Conservation (phyloP, 2,113 vertebrate species). For the Hiodon tergisus region DNA sequence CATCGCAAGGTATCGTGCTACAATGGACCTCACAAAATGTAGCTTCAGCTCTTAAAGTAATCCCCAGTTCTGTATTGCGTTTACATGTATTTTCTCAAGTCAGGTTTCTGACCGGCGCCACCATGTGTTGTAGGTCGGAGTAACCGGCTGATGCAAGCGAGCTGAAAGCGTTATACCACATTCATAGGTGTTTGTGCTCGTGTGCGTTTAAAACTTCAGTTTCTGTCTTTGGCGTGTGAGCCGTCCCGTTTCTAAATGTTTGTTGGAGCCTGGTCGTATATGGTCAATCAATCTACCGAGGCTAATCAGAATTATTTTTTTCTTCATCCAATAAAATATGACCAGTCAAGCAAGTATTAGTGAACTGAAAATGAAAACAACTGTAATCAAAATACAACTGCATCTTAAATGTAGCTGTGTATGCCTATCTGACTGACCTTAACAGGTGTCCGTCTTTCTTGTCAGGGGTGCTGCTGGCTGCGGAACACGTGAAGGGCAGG, state of each 20-base stretch:
- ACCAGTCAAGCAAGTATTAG: no score
- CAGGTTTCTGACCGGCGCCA: slow-evolving; percentile 33
- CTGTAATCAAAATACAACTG: no score
- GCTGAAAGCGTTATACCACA: slow-evolving; percentile 37
- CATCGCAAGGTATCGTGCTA: no score
- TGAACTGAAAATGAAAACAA: no score
- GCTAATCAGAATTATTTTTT: not conserved
- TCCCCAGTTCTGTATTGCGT: not conserved
- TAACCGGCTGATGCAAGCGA: slow-evolving; percentile 64
- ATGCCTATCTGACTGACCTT: not conserved
- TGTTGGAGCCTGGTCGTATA: not conserved
- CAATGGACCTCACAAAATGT: no score
- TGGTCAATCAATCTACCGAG: not conserved
- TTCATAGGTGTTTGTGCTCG: not conserved
- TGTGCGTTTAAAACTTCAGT: not conserved
- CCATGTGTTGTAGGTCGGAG: not conserved
- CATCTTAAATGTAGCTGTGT: not conserved
- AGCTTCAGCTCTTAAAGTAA: not conserved
- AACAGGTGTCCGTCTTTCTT: not conserved
- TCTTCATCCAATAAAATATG: not conserved
- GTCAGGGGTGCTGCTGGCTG: slow-evolving; percentile 77
- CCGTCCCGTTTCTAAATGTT: not conserved
- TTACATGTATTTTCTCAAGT: not conserved
- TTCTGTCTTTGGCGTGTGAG: not conserved
- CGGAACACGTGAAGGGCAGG: slow-evolving; percentile 81